A percentile compares a stretch with the other conserved stretches of the same genome.
phyloP scores from a whole-genome alignment of 2,113 vertebrate species.

The Cynopterus brachyotis region DNA sequence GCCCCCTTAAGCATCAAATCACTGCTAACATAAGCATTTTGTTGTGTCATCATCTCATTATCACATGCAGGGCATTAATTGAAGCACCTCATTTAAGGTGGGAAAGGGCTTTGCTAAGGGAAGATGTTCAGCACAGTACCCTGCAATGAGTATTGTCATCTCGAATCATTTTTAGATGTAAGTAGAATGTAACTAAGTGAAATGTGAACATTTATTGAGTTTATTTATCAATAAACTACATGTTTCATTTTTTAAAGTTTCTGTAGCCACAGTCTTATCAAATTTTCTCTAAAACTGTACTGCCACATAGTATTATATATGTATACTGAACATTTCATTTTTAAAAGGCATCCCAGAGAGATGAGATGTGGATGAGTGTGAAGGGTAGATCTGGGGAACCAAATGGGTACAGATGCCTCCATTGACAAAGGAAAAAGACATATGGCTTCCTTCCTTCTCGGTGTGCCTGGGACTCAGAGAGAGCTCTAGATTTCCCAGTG shows the following conservation, averaged over 20 bases:
- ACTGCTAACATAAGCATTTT: not conserved
- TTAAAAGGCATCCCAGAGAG: conserved; percentile 33
- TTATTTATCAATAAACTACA: not conserved
- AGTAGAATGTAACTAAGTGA: not conserved
- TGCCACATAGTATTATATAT: not conserved
- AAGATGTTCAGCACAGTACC: not conserved
- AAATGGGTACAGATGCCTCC: conserved; percentile 11
- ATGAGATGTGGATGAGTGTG: conserved; percentile 30
- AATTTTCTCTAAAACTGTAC: conserved; percentile 16
- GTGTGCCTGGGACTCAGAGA: conserved; percentile 42
- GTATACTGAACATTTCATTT: not conserved
- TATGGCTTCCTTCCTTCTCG: conserved; percentile 58
- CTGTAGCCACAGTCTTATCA: not conserved
- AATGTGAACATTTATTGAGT: not conserved
- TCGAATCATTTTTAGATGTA: not conserved
- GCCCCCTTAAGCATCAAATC: not conserved
- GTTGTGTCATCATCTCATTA: not conserved
- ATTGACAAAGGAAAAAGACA: conserved; percentile 57
- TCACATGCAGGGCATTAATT: not conserved
- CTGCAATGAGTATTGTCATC: not conserved
- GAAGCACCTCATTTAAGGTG: not conserved
- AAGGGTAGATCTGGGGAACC: not conserved
- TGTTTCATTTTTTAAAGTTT: not conserved
- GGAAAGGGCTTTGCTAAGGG: not conserved
- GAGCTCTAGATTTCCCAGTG: conserved; percentile 50